Evolutionary conservation across 2,113 vertebrate species (phyloP).

Genomic region (Oryzias melastigma): DNA sequence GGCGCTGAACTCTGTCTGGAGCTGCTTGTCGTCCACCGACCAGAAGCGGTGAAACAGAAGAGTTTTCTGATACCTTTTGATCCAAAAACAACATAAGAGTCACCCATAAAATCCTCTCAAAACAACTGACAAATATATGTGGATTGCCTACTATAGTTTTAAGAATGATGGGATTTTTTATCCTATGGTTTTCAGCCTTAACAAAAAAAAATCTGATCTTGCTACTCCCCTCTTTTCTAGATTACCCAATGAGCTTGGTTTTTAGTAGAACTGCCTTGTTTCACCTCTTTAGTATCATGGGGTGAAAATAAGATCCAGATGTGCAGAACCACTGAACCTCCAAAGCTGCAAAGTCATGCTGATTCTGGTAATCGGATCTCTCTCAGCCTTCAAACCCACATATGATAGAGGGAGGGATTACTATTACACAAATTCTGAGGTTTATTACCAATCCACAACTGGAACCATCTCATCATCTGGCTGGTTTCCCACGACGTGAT

Average conservation of each 20-base stretch:
- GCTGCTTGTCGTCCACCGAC: slow-evolving; percentile 95
- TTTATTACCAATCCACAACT: slow-evolving; percentile 86
- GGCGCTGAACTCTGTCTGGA: slow-evolving; percentile 92
- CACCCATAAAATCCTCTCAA: not conserved
- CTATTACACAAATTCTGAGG: not conserved
- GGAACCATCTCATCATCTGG: slow-evolving; percentile 88
- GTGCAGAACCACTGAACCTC: slow-evolving; percentile 26
- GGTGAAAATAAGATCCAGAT: slow-evolving; percentile 71
- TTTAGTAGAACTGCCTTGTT: slow-evolving; percentile 30
- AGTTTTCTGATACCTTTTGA: slow-evolving; percentile 87
- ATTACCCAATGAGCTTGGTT: slow-evolving; percentile 49
- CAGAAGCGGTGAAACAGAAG: slow-evolving; percentile 97
- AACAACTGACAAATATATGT: not conserved
- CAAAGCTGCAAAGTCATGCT: slow-evolving; percentile 66
- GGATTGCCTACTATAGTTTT: too few species aligned
- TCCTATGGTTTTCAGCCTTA: too few species aligned
- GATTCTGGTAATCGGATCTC: not conserved
- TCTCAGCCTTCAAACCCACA: too few species aligned
- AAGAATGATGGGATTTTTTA: too few species aligned
- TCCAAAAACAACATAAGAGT: too few species aligned
- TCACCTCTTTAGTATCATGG: slow-evolving; percentile 8
- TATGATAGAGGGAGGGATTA: too few species aligned
- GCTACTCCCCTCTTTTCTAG: not conserved
- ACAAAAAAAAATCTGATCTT: not conserved
- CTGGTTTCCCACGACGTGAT: slow-evolving; percentile 95